Conservation (phyloP, 2,888 invertebrate species). For the Clitarchus hookeri region DNA sequence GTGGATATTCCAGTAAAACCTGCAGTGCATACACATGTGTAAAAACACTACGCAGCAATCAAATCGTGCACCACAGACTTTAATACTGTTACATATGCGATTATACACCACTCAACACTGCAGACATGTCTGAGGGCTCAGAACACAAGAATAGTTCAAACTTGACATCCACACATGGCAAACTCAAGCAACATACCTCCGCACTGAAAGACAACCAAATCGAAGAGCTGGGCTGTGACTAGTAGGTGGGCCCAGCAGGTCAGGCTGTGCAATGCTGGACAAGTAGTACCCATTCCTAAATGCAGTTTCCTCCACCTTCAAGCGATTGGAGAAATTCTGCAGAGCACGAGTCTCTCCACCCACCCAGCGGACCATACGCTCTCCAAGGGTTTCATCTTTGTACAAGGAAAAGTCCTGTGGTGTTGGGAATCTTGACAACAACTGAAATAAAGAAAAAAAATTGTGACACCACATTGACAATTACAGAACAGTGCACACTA, state of each 20-base stretch:
- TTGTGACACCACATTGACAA: too few species aligned
- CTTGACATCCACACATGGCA: too few species aligned
- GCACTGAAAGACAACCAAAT: conserved; percentile 72
- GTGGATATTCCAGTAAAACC: conserved; percentile 72
- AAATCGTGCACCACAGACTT: too few species aligned
- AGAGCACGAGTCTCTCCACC: conserved; percentile 71
- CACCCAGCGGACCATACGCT: conserved; percentile 62
- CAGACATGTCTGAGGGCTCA: too few species aligned
- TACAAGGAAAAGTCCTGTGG: conserved; percentile 63
- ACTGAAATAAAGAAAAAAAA: conserved; percentile 38
- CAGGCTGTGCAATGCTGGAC: conserved; percentile 71
- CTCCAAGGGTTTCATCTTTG: conserved; percentile 57
- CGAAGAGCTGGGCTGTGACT: conserved; percentile 72
- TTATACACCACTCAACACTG: too few species aligned
- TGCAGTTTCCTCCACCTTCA: conserved; percentile 56
- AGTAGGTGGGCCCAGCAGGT: conserved; percentile 68
- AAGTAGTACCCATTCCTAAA: conserved; percentile 62
- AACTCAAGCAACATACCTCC: conserved; percentile 58
- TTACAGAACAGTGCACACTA: too few species aligned
- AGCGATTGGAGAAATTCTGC: conserved; percentile 60
- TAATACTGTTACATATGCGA: too few species aligned
- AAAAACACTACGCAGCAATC: neutral
- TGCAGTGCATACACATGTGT: conserved; percentile 45
- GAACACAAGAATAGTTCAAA: too few species aligned
- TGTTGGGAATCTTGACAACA: conserved; percentile 55